Conservation (phyloP, 1,140 invertebrate genomes). For the Tetraneura akinire region DNA sequence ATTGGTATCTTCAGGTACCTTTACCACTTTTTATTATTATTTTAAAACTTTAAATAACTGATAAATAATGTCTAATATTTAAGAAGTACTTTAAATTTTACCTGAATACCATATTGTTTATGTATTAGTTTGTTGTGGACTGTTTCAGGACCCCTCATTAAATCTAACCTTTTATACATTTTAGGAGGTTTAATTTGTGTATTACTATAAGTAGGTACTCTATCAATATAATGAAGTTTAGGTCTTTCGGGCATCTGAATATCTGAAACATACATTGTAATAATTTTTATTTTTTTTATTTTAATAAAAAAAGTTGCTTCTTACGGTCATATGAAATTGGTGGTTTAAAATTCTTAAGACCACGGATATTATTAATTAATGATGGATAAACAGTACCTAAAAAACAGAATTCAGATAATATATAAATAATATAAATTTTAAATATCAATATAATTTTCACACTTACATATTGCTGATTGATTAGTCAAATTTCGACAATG, state of each 20-base stretch:
- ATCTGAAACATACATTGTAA: constrained; percentile 53
- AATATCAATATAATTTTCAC: not conserved
- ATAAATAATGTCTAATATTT: not conserved
- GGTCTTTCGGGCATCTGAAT: constrained; percentile 70
- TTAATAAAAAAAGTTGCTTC: too few species aligned
- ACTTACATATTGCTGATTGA: constrained; percentile 16
- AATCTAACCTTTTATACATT: constrained; percentile 77
- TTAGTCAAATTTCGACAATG: not conserved
- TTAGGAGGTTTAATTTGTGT: constrained; percentile 71
- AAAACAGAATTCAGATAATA: not conserved
- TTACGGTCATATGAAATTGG: constrained; percentile 52
- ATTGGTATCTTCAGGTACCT: too few species aligned
- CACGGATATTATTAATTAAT: constrained; percentile 14
- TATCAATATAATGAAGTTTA: constrained; percentile 70
- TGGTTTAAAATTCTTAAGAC: constrained; percentile 52
- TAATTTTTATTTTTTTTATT: not conserved
- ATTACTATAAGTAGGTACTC: constrained; percentile 69
- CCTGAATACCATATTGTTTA: constrained; percentile 88
- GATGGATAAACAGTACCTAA: not conserved
- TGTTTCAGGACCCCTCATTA: constrained; percentile 86
- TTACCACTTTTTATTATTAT: too few species aligned
- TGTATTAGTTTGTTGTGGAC: constrained; percentile 82
- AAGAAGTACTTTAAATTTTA: constrained; percentile 62
- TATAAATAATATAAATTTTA: not conserved
- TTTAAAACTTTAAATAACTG: too few species aligned